Evolutionary conservation across 2,797 vertebrate species (phyloP).

Genomic region (Chlorospingus flavigularis): DNA sequence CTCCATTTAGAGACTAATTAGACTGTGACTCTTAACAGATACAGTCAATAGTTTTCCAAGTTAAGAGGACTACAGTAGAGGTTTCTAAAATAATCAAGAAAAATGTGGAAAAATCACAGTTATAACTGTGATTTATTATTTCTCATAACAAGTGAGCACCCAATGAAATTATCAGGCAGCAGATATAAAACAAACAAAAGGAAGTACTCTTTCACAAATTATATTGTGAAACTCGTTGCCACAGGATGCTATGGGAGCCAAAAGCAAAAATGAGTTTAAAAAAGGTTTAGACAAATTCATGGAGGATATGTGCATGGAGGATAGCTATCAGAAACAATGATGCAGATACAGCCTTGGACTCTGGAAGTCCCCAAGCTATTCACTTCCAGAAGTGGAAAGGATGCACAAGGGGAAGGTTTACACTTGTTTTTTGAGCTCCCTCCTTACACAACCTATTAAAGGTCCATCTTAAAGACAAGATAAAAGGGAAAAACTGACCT

Average conservation of each 20-base stretch:
- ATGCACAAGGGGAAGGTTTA: background rate
- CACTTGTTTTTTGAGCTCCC: background rate
- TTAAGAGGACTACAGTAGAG: background rate
- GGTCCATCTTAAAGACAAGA: background rate
- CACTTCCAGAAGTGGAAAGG: background rate
- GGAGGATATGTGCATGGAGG: background rate
- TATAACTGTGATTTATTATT: background rate
- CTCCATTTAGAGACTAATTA: background rate
- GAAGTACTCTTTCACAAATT: constrained; percentile 39
- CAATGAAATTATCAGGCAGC: constrained; percentile 48
- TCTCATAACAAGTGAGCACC: background rate
- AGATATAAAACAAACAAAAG: constrained; percentile 37
- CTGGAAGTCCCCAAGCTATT: background rate
- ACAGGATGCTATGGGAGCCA: constrained; percentile 43
- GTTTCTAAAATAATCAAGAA: background rate
- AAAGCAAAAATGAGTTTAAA: constrained; percentile 15
- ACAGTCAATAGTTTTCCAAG: background rate
- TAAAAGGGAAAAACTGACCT: background rate
- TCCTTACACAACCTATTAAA: background rate
- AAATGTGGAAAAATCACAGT: background rate
- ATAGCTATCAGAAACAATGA: background rate
- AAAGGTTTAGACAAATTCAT: constrained; percentile 24
- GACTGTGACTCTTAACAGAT: background rate
- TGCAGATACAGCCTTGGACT: background rate
- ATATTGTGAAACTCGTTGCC: background rate